phyloP scores from a whole-genome alignment of 2,888 invertebrate genomes.

The Oligia fasciuncula region DNA sequence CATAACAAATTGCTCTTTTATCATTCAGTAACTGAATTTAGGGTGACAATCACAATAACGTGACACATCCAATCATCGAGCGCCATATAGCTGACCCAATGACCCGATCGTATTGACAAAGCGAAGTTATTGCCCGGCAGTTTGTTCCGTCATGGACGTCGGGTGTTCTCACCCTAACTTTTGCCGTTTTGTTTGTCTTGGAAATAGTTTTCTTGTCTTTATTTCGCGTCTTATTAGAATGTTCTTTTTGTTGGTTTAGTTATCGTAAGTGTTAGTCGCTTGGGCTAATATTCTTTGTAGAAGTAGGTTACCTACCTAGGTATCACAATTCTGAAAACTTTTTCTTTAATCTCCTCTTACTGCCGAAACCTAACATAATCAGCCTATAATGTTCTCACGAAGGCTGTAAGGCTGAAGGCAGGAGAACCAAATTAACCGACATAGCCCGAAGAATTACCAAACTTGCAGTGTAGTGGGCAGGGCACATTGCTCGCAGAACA shows the following conservation, averaged over 20 bases:
- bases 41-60: constrained; percentile 56
- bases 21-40: constrained; percentile 52
- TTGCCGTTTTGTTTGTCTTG: constrained; percentile 42
- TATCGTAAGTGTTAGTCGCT: constrained; percentile 29
- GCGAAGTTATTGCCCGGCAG: constrained; percentile 56
- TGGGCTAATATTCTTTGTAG: background rate
- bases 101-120: constrained; percentile 62
- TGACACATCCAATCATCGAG: constrained; percentile 60
- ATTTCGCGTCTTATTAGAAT: constrained; percentile 24
- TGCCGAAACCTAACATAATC: background rate
- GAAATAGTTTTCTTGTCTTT: constrained; percentile 30
- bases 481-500: no score
- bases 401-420: no score
- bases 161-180: constrained; percentile 60
- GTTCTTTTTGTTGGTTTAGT: constrained; percentile 31
- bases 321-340: background rate
- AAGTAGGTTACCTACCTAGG: background rate
- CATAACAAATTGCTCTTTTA: constrained; percentile 33
- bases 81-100: constrained; percentile 60
- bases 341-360: background rate
- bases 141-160: constrained; percentile 57
- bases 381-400: no score
- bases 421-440: no score
- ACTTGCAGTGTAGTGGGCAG: no score
- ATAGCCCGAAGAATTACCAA: no score